Conservation (phyloP, 2,113 vertebrate species). For the Catharus minimus region DNA sequence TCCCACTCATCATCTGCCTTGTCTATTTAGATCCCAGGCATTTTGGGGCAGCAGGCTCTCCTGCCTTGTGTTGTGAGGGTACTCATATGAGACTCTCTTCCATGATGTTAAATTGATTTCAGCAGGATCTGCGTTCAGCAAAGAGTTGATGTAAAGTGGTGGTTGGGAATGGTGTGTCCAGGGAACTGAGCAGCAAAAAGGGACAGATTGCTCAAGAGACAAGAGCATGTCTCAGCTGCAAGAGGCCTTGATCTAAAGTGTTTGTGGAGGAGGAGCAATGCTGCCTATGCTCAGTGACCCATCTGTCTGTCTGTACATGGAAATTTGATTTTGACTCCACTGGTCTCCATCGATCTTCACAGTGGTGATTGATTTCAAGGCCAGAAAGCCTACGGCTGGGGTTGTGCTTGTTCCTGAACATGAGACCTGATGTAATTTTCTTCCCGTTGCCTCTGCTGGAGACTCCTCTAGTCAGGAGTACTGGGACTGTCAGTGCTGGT, state of each 20-base stretch:
- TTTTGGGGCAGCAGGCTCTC: neutral
- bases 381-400: neutral
- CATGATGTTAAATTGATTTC: neutral
- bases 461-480: constrained; percentile 22
- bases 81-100: neutral
- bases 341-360: constrained; percentile 17
- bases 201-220: neutral
- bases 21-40: constrained; percentile 16
- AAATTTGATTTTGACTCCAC: constrained; percentile 23
- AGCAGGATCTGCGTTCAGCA: neutral
- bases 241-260: neutral
- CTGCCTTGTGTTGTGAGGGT: neutral
- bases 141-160: neutral
- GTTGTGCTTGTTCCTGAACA: neutral
- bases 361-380: neutral
- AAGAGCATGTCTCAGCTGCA: neutral
- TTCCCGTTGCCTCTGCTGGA: neutral
- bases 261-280: neutral
- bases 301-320: neutral
- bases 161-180: neutral
- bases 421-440: constrained; percentile 23
- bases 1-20: constrained; percentile 53
- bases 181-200: neutral
- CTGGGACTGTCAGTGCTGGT: constrained; percentile 30
- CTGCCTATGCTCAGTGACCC: neutral